Evolutionary conservation across 2,113 vertebrate species (phyloP).

Genomic region (Barnardius zonarius): DNA sequence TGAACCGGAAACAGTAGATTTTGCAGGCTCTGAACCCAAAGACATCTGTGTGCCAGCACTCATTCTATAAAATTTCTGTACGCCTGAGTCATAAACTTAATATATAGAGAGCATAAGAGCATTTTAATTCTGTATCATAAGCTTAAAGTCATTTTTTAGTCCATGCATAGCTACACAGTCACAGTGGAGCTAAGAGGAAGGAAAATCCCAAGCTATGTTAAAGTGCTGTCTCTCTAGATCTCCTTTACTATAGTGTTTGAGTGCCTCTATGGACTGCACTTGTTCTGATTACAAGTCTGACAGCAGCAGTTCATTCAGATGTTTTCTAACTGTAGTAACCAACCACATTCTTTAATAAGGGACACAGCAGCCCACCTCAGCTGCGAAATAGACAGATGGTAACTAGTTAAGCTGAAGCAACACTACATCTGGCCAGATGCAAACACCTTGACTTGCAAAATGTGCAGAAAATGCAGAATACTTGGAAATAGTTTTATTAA

Average conservation of each 20-base stretch:
- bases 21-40: neutral
- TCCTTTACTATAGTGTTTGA: neutral
- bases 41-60: neutral
- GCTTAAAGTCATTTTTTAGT: neutral
- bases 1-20: rapidly evolving
- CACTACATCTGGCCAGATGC: rapidly evolving
- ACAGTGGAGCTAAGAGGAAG: neutral
- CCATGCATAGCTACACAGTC: neutral
- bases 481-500: neutral
- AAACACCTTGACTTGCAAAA: neutral
- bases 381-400: neutral
- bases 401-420: neutral
- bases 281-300: neutral
- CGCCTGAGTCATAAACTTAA: neutral
- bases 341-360: neutral
- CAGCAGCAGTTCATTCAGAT: neutral
- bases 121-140: neutral
- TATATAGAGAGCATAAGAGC: neutral
- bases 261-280: rapidly evolving
- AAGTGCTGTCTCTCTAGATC: neutral
- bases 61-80: neutral
- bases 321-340: neutral
- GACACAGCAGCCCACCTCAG: rapidly evolving
- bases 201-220: neutral
- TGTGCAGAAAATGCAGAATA: neutral